Base-by-base conservation (phyloP, 2,888 invertebrate species). In the Isotomurus palustris region DNA sequence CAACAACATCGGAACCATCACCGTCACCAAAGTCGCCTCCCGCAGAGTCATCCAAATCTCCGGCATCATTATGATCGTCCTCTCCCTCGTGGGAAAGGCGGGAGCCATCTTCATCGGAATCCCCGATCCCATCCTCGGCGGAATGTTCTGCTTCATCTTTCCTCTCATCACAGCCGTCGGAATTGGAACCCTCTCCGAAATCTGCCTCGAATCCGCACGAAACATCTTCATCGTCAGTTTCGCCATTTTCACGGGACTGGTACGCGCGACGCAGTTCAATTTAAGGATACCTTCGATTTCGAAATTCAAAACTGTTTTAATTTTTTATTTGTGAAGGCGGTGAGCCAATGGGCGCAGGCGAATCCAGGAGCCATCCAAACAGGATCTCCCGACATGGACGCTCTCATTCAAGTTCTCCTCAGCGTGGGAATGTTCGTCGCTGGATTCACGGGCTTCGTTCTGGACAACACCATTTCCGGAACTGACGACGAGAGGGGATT, bases 151-250 rank as follows among this genome's bases (percentile, higher is more conserved):
- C 68, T 84, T 87, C 28, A 86, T 88, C 85, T 88, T 88, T 71
- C 87, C 88, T 54, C 86, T 88, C 84, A 87, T 88, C 58, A 80
- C 84, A 1, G 88, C 88, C 0, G 88, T 88, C 67, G 88, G 88
- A 1, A 76, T 88, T 0, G 86, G 87, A 0, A 85, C 86, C 1
- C 78, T 90, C 12, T 88, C 89, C 71, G 87, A 87, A 73, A 84
- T 92, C 36, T 83, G 91, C 71, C 76, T 92, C 66, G 86, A 88
- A 73, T 89, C 89, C 24, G 82, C 91, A 0, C 79, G 93, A 53
- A 93, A 93, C 78, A 79, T 93, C 45, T 91, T 91, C 75, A 88
- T 93, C 67, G 81, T 93, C 28, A 92, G 93, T 14, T 83, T 91
- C 71, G 88, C 91, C 3, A 79, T 92, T 61, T 91, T 92, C 77